Evolutionary conservation across 2,113 vertebrate species (phyloP), one percentile per base, ranked within the genome.

Genomic region (Corvus cornix): DNA sequence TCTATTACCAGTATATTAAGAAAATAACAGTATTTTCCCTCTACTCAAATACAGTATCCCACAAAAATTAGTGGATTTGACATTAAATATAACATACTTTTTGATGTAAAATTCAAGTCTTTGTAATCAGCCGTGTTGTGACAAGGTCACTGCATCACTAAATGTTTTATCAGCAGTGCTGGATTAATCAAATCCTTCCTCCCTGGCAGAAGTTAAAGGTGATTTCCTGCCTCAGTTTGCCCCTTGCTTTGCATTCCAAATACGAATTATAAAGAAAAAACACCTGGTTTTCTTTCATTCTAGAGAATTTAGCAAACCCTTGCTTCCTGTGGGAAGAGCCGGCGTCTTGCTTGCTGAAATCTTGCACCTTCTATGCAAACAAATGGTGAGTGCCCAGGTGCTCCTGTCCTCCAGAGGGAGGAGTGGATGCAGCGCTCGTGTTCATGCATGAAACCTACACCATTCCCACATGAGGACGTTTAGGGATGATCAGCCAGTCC

Each of bases 301-400:
- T 98, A 99, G 99, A 98, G 99, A 99, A 98, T 99, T 99, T 98
- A 99, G 99, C 97, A 99, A 99, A 98, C 98, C 99, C 93, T 99
- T 99, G 97, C 98, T 99, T 98, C 98, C 99, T 98, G 99, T 99
- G 96, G 99, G 99, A 99, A 99, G 98, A 99, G 99, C 99, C 75
- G 98, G 99, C 78, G 94, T 99, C 97, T 98, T 99, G 98, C 98
- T 99, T 97, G 99, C 99, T 97, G 98, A 99, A 99, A 99, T 99
- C 98, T 98, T 99, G 98, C 99, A 99, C 99, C 98, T 99, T 98
- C 99, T 99, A 99, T 99, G 99, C 99, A 99, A 99, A 99, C 99
- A 99, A 98, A 99, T 99, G 99, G 99, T 99, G 94, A 98, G 98
- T 93, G 43, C 8, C 68, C 5, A 3, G 8, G 22, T 2, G 56